Evolutionary conservation across 2,113 vertebrate genomes (phyloP), one percentile per base, ranked within the genome.

Genomic region (Hassar affinis): DNA sequence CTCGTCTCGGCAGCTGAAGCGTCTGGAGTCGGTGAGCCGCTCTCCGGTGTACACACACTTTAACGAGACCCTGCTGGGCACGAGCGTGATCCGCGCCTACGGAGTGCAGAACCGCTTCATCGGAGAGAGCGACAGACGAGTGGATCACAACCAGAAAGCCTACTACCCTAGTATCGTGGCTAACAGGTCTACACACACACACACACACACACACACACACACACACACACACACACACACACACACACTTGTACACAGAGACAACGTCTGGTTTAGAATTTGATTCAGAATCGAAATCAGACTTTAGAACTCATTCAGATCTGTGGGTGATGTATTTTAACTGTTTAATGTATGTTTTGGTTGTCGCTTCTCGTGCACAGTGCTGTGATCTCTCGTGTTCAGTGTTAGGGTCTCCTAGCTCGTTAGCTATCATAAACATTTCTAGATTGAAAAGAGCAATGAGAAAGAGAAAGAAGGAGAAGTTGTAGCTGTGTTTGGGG

Each of bases 151-250:
- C 88, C 98, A 99, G 93, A 97, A 95, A 89, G 97, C 97, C 25
- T 99, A 99, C 83, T 99, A 94, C 82, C 96, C 98, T 25, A 93
- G 97, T 93, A 98, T 99, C 2, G 95, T 98, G n/a, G 96, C 98
- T 25, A 99, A 98, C 94, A 95, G 98, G 98, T 99, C 0, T 10
- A 18, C 35, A 9, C 11, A 45, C 54, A 17, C 51, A n/a, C 74
- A n/a, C 76, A 57, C 27, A 42, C 33, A 38, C 52, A 3, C 76
- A n/a, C 9, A 42, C 33, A 6, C 52, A 3, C 76, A 35, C 9
- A 38, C 51, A 35, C 27, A 22, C 71, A 20, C 51, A 76, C 45
- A 76, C 18, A 30, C 72, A 22, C 51, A 6, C 17, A 11, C 64
- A 2, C 74, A 52, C 35, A 72, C 22, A n/a, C 69, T 47, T 22